Percentiles rank a stretch among this genome's conserved stretches.
These are phyloP conservation scores for Hylaea fasciaria DNA, from an alignment of 2,888 invertebrate genomes.

Conservation along the genomic window DNA sequence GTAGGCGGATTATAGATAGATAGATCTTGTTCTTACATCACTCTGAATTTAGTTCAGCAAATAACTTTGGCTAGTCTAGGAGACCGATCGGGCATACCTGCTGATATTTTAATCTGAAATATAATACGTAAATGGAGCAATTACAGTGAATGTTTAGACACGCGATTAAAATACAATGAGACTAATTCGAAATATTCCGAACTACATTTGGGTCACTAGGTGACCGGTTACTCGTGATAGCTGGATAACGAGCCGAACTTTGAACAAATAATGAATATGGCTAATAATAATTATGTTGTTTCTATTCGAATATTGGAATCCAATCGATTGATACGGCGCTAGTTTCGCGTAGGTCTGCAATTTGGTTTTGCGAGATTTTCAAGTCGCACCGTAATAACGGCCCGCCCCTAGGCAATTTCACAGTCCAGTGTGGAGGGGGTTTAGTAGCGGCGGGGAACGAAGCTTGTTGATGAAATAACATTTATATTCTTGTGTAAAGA, in stretches of 20 bases:
- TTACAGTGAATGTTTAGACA: slow-evolving; percentile 13
- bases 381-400: too few relatives aligned
- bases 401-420: too few relatives aligned
- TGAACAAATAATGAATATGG: slow-evolving; percentile 1
- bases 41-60: too few relatives aligned
- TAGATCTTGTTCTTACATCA: too few relatives aligned
- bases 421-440: too few relatives aligned
- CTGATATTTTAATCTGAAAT: slow-evolving; percentile 4
- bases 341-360: too few relatives aligned
- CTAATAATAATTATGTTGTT: too few relatives aligned
- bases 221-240: slow-evolving; percentile 29
- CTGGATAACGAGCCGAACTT: slow-evolving; percentile 27
- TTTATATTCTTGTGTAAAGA: neutral
- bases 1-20: too few relatives aligned
- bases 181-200: slow-evolving; percentile 22
- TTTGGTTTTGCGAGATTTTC: too few relatives aligned
- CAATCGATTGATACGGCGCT: slow-evolving; percentile 1
- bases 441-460: neutral
- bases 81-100: too few relatives aligned
- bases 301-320: too few relatives aligned
- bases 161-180: slow-evolving; percentile 35
- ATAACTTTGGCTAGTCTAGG: too few relatives aligned
- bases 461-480: neutral
- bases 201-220: slow-evolving; percentile 31
- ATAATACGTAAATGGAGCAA: slow-evolving; percentile 5